These are phyloP conservation scores for Forficula auricularia DNA, from an alignment of 1,140 invertebrate genomes.

Conservation along the genomic window DNA sequence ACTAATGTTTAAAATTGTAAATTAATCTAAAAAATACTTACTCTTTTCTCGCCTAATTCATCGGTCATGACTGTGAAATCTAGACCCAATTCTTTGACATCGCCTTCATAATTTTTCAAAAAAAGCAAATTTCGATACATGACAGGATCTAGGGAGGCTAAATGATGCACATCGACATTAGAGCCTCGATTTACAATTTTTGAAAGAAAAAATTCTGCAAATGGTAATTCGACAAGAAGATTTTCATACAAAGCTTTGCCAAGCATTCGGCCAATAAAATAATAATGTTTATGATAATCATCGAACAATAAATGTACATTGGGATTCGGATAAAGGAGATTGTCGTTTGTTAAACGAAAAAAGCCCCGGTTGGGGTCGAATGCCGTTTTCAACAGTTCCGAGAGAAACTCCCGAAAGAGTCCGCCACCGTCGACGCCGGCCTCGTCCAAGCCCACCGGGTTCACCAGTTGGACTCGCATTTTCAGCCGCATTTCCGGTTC, in stretches of 20 bases:
- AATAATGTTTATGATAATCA: conserved; percentile 81
- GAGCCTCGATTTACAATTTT: conserved; percentile 62
- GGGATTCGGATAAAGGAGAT: conserved; percentile 90
- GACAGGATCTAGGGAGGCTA: conserved; percentile 81
- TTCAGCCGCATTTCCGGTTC: conserved; percentile 71
- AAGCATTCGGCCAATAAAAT: conserved; percentile 84
- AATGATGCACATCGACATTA: conserved; percentile 81
- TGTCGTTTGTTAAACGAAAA: conserved; percentile 79
- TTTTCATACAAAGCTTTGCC: conserved; percentile 95
- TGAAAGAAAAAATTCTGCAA: conserved; percentile 82
- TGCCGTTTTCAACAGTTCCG: conserved; percentile 78
- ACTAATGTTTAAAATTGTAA: too few species aligned
- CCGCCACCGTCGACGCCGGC: conserved; percentile 93
- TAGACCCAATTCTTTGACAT: conserved; percentile 64
- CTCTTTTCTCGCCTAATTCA: conserved; percentile 75
- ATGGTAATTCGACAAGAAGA: conserved; percentile 78
- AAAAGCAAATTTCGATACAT: conserved; percentile 81
- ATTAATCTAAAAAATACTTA: too few species aligned
- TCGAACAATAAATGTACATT: conserved; percentile 65
- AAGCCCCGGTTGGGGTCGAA: conserved; percentile 95
- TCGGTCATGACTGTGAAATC: conserved; percentile 85
- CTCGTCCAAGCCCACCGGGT: conserved; percentile 76
- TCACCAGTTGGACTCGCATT: conserved; percentile 77
- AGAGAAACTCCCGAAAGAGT: conserved; percentile 79
- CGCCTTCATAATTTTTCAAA: conserved; percentile 62